Percentiles rank a stretch among this genome's conserved stretches.
Conservation (phyloP, 2,888 invertebrate genomes). For the Drosophila colorata region DNA sequence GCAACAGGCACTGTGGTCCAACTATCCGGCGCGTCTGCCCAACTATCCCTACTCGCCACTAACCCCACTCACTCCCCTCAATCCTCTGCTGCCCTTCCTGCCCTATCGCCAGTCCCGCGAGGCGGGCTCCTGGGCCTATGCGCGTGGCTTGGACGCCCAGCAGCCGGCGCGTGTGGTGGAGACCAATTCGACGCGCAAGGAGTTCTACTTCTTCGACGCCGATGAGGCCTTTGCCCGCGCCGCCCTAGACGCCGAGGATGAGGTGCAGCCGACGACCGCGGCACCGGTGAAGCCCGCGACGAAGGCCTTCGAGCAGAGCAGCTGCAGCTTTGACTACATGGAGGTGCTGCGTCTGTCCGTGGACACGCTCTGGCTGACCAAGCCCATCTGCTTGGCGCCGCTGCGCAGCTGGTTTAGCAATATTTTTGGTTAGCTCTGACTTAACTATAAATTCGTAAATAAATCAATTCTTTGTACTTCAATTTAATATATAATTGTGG, state of each 20-base stretch:
- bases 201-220: constrained; percentile 78
- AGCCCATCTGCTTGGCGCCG: constrained; percentile 81
- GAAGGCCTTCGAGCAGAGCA: constrained; percentile 72
- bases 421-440: constrained; percentile 65
- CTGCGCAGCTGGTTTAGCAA: constrained; percentile 80
- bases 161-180: constrained; percentile 79
- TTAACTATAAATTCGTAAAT: not conserved
- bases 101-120: constrained; percentile 65
- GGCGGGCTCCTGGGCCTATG: constrained; percentile 51
- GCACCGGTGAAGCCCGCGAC: constrained; percentile 15
- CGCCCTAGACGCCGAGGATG: constrained; percentile 55
- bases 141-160: constrained; percentile 66
- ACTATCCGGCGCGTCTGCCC: constrained; percentile 27
- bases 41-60: constrained; percentile 15
- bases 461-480: not conserved
- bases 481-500: too few species aligned
- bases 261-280: constrained; percentile 10
- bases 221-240: constrained; percentile 68
- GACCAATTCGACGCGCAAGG: constrained; percentile 82
- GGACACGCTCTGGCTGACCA: constrained; percentile 81
- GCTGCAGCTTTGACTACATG: constrained; percentile 79
- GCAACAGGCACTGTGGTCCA: constrained; percentile 34
- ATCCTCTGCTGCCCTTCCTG: constrained; percentile 39
- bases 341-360: constrained; percentile 81
- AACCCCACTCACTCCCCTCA: constrained; percentile 10